These are phyloP conservation scores for Biston betularia DNA, from an alignment of 2,888 invertebrate genomes.

Conservation along the genomic window DNA sequence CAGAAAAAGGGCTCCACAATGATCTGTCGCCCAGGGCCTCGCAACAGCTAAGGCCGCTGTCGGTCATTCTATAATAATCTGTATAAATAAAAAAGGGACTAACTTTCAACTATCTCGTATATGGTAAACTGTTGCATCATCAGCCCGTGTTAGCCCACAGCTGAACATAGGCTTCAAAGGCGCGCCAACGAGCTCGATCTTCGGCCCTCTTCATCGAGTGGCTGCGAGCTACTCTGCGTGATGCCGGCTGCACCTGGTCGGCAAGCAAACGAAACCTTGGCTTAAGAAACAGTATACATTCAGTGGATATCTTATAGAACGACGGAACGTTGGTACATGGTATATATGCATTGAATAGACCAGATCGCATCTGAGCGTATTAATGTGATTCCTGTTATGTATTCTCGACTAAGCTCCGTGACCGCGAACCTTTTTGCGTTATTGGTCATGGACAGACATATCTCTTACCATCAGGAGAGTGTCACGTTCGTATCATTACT, in stretches of 20 bases:
- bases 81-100: slow-evolving; percentile 26
- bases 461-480: too few species aligned
- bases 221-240: slow-evolving; percentile 35
- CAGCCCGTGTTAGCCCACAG: slow-evolving; percentile 36
- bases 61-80: not conserved
- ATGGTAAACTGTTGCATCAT: slow-evolving; percentile 39
- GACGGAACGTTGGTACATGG: too few species aligned
- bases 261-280: slow-evolving; percentile 25
- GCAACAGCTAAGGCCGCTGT: too few species aligned
- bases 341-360: too few species aligned
- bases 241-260: slow-evolving; percentile 28
- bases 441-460: too few species aligned
- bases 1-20: too few species aligned
- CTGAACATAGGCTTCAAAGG: slow-evolving; percentile 31
- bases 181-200: slow-evolving; percentile 31
- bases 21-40: too few species aligned
- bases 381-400: too few species aligned
- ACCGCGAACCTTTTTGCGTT: too few species aligned
- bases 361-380: too few species aligned
- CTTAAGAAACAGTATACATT: slow-evolving; percentile 19
- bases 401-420: too few species aligned
- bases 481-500: too few species aligned
- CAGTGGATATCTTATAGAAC: not conserved
- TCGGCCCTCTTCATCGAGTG: slow-evolving; percentile 36
- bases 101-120: slow-evolving; percentile 39